phyloP scores from a whole-genome alignment of 1,140 invertebrate species.

The Vanessa tameamea region DNA sequence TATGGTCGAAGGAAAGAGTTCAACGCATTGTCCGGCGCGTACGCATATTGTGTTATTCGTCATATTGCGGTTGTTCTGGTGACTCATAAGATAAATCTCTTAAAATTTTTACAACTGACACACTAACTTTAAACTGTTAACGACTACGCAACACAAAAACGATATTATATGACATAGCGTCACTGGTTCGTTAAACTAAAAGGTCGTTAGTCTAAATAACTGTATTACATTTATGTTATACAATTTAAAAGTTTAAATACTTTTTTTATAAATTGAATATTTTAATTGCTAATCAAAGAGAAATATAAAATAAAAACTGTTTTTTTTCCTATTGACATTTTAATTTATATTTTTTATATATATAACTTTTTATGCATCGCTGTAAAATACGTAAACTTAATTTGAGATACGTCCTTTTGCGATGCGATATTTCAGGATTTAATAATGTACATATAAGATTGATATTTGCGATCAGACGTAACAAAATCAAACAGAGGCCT shows the following conservation, averaged over 20 bases:
- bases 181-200: too few species aligned
- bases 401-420: too few species aligned
- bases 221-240: too few species aligned
- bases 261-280: too few species aligned
- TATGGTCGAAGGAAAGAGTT: constrained; percentile 20
- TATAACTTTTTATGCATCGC: too few species aligned
- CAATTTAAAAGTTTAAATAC: neutral
- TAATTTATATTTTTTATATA: too few species aligned
- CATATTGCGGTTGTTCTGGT: neutral
- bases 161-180: neutral
- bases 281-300: too few species aligned
- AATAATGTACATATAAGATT: neutral
- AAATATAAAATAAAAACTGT: too few species aligned
- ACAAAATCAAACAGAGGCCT: neutral
- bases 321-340: too few species aligned
- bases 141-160: neutral
- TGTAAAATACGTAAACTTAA: too few species aligned
- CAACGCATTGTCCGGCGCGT: constrained; percentile 22
- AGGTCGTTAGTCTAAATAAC: neutral
- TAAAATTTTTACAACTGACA: neutral
- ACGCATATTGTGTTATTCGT: neutral
- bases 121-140: neutral
- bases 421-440: too few species aligned
- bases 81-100: neutral
- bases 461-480: neutral